Percentiles rank a stretch among this genome's conserved stretches.
Evolutionary conservation across 2,888 invertebrate species (phyloP).

Genomic region (Acanthoscelides obtectus): DNA sequence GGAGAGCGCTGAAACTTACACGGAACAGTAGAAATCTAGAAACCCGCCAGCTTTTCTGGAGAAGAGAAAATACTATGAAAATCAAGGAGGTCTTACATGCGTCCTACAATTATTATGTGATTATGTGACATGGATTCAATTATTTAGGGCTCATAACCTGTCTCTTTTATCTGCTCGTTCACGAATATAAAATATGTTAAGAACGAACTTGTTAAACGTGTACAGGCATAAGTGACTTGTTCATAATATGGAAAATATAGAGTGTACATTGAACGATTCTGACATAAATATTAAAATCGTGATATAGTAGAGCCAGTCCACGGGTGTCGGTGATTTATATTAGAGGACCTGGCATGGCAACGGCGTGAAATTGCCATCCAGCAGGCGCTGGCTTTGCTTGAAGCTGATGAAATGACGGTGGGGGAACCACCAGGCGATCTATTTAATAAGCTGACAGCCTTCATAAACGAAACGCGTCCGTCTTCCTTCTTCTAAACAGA

Average conservation of each 20-base stretch:
- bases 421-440: not conserved
- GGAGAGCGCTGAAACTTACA: too few species aligned
- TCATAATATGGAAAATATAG: conserved; percentile 25
- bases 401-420: not conserved
- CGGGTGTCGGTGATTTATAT: not conserved
- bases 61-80: too few species aligned
- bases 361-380: not conserved
- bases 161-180: too few species aligned
- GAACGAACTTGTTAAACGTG: too few species aligned
- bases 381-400: not conserved
- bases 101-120: too few species aligned
- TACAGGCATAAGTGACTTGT: conserved; percentile 13
- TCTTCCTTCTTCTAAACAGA: not conserved
- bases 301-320: conserved; percentile 23
- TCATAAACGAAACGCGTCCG: not conserved
- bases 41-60: too few species aligned
- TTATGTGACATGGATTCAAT: too few species aligned
- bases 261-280: conserved; percentile 27
- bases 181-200: too few species aligned
- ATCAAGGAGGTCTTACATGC: too few species aligned
- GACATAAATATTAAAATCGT: conserved; percentile 36
- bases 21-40: too few species aligned
- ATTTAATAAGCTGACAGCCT: not conserved
- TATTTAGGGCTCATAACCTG: too few species aligned
- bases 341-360: not conserved